Evolutionary conservation across 2,113 vertebrate genomes (phyloP), one percentile per base, ranked within the genome.

Genomic region (Catharus bicknelli): DNA sequence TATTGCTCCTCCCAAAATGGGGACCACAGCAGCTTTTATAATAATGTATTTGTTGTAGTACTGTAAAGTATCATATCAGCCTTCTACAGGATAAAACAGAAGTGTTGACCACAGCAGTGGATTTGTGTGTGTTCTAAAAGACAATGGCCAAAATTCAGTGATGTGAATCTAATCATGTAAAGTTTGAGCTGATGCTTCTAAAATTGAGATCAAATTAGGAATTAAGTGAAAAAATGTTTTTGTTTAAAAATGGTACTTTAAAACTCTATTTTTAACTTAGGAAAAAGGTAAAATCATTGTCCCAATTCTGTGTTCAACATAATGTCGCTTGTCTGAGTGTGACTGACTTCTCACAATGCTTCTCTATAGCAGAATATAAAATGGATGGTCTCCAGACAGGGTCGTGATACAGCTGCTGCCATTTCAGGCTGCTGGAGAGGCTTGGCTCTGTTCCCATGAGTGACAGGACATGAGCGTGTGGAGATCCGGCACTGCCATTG

Each of bases 111-210:
- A 40, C 27, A 57, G 57, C 50, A 54, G 4, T 18, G 29, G 64
- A 61, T 42, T 16, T 75, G n/a, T 61, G 38, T 34, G 6, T 72
- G 14, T 30, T 38, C 50, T 72, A 29, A 66, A 90, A 48, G 10
- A 40, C 2, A 3, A 55, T 18, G 19, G 55, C n/a, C 5, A 67
- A 68, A 88, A 77, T 32, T 55, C 0, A 0, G 3, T 64, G 2
- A 21, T 50, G n/a, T 40, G 48, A 63, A 40, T 80, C 10, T 42
- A 51, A 47, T 29, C 3, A 9, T 32, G 25, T 63, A 26, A 67
- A 62, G 19, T 50, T 81, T 43, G 72, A 53, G 17, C 0, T 59
- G 32, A 64, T 91, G 42, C 55, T 93, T 83, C 36, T 67, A 64
- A 59, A 59, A 23, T 74, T 90, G 23, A 69, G 25, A 50, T 80